A percentile compares a stretch with the other conserved stretches of the same genome.
Evolutionary conservation across 1,140 invertebrate genomes (phyloP).

Genomic region (Tetragonula clypearis): DNA sequence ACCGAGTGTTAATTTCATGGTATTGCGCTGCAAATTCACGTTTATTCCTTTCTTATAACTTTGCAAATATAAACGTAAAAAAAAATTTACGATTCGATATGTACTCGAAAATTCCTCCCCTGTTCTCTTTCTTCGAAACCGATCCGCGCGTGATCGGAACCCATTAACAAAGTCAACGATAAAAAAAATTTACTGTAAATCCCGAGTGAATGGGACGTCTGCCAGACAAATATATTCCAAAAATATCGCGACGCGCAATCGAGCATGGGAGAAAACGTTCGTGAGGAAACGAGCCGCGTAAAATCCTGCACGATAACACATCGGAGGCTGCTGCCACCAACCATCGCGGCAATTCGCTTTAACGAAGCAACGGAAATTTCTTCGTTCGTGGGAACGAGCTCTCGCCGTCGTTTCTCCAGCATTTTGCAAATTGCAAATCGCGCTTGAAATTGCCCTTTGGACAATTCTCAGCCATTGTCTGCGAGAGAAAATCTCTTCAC

Average conservation of each 20-base stretch:
- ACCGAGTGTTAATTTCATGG: too few relatives aligned
- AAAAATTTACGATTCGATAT: too few relatives aligned
- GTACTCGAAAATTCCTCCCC: too few relatives aligned
- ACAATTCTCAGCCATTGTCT: background rate
- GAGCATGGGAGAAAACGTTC: background rate
- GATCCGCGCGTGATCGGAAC: background rate
- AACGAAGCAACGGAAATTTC: constrained; percentile 23
- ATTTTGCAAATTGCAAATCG: constrained; percentile 20
- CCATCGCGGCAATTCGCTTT: background rate
- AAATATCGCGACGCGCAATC: background rate
- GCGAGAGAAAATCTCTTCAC: background rate
- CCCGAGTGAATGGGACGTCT: background rate
- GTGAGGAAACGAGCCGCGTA: too few relatives aligned
- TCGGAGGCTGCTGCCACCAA: too few relatives aligned
- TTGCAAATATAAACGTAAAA: too few relatives aligned
- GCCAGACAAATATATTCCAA: background rate
- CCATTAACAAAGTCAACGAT: too few relatives aligned
- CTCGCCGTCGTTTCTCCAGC: background rate
- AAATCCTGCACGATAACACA: background rate
- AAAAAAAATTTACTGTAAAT: background rate
- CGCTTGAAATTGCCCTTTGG: constrained; percentile 7
- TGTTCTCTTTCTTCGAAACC: too few relatives aligned
- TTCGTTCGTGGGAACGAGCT: background rate
- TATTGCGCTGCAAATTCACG: too few relatives aligned
- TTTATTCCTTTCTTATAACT: too few relatives aligned